These are phyloP conservation scores for Polypedilum pembai DNA, from an alignment of 1,140 invertebrate genomes.

Conservation along the genomic window DNA sequence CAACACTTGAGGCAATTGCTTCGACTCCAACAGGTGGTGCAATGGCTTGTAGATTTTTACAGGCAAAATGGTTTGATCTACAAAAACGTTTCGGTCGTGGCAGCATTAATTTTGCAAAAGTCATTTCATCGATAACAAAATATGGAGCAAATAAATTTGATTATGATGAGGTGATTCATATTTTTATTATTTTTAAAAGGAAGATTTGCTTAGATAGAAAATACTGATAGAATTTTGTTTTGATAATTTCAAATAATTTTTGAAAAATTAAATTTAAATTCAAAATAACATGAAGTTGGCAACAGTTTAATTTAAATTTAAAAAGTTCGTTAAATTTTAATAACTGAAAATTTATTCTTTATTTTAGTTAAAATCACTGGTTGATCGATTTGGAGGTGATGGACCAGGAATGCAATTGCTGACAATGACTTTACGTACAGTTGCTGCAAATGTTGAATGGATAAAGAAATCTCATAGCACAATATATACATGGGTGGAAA, in stretches of 20 bases:
- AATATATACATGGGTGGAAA: constrained; percentile 43
- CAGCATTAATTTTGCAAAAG: constrained; percentile 57
- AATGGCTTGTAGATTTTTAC: constrained; percentile 66
- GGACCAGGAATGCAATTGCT: constrained; percentile 42
- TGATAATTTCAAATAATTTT: no score
- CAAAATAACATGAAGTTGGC: no score
- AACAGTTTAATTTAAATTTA: not conserved
- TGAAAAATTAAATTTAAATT: no score
- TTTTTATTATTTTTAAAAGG: not conserved
- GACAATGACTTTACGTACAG: constrained; percentile 43
- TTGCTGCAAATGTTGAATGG: constrained; percentile 43
- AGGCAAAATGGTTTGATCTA: constrained; percentile 62
- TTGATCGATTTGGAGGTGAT: constrained; percentile 40
- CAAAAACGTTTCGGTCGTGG: constrained; percentile 57
- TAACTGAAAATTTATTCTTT: not conserved
- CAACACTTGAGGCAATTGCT: constrained; percentile 59
- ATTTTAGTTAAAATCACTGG: constrained; percentile 39
- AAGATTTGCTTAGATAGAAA: no score
- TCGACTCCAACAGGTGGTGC: constrained; percentile 59
- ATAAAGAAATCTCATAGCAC: constrained; percentile 41
- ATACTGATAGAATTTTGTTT: not conserved
- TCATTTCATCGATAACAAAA: constrained; percentile 60
- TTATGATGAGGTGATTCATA: constrained; percentile 53
- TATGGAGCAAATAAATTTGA: constrained; percentile 65
- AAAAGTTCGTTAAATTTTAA: not conserved